Conservation (phyloP, 2,113 vertebrate genomes). For the Steatornis caripensis region DNA sequence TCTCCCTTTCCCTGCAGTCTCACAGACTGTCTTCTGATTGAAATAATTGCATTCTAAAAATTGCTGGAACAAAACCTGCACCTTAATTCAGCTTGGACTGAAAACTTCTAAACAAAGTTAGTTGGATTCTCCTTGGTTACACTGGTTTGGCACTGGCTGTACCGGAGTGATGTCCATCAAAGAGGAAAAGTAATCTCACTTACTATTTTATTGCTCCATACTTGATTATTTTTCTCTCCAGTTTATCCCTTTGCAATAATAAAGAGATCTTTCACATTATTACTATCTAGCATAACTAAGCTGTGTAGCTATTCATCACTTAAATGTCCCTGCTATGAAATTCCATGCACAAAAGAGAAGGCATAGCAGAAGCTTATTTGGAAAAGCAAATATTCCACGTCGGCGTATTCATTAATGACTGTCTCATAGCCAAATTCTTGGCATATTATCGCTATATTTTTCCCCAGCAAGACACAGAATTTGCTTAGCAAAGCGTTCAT, state of each 20-base stretch:
- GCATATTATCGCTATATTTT: not conserved
- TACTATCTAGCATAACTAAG: not conserved
- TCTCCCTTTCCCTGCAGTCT: not conserved
- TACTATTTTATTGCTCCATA: not conserved
- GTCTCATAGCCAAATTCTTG: not conserved
- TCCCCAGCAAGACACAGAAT: not conserved
- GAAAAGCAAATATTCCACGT: not conserved
- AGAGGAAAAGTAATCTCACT: not conserved
- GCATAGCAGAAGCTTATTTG: not conserved
- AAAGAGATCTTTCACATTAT: not conserved
- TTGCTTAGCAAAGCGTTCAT: not conserved
- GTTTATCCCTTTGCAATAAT: not conserved
- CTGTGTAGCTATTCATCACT: not conserved
- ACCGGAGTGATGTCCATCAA: not conserved
- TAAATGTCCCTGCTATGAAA: not conserved
- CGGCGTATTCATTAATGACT: not conserved
- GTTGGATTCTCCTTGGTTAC: not conserved
- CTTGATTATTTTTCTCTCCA: not conserved
- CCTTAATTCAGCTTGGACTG: not conserved
- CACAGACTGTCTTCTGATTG: not conserved
- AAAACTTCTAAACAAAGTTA: not conserved
- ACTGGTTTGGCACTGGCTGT: not conserved
- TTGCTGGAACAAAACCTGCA: not conserved
- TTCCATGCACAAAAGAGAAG: not conserved
- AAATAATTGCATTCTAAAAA: not conserved